Evolutionary conservation across 2,113 vertebrate genomes (phyloP), one percentile per base, ranked within the genome.

Genomic region (Puffinus mauretanicus): DNA sequence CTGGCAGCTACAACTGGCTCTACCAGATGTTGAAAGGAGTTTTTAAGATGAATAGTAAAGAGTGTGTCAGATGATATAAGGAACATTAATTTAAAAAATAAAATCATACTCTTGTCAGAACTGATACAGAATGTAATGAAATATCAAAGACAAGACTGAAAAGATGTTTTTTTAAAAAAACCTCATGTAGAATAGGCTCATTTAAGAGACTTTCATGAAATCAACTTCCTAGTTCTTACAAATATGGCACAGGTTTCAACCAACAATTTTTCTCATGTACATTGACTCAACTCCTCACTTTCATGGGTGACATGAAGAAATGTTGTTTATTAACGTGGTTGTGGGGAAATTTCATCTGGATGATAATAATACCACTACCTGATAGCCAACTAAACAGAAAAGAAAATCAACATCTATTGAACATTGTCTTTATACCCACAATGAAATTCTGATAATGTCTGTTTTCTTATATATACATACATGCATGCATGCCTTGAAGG

Each of bases 71-170:
- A 67, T 94, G 92, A 93, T 60, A 86, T 94, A 49, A 95, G 73
- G 92, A 96, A 95, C 49, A 85, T 94, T 89, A 95, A 96, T 90
- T 97, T 87, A 79, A 96, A 97, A 96, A 97, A 92, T 93, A 90
- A 97, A 94, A 94, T 96, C 83, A 54, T 66, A 57, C 36, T 93
- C 77, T 83, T 95, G 83, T 97, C 97, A 97, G 90, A 93, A 90
- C 46, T 94, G 88, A 97, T 96, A 34, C 14, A 19, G 21, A 47
- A 58, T 16, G 7, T 84, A 90, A 95, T 55, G 58, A 90, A 97
- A 97, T 91, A 97, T 66, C 83, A 95, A 96, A 92, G 79, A 83
- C 49, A 95, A 89, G 90, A 87, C 54, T 2, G 36, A 94, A 81
- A 90, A 95, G 57, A 88, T 71, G 15, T 60, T 96, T 95, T 93